phyloP scores from a whole-genome alignment of 2,797 vertebrate species.

The Tauraco hartlaubi region DNA sequence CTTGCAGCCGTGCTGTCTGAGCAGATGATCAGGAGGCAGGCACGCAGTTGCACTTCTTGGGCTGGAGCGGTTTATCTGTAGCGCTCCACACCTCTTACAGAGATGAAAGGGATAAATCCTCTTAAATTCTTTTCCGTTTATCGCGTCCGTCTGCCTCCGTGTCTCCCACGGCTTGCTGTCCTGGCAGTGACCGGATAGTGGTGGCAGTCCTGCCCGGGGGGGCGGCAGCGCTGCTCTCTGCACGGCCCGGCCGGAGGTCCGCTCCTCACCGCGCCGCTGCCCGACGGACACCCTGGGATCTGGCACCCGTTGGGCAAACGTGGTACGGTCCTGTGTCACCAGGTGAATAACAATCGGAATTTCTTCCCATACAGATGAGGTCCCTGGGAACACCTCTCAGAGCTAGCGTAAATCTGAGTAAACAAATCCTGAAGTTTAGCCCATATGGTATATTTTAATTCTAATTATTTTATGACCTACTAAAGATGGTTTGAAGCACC shows the following conservation, averaged over 20 bases:
- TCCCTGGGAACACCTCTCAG: background rate
- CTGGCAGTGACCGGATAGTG: background rate
- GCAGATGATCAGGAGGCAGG: background rate
- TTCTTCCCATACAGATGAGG: background rate
- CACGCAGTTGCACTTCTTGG: accelerated
- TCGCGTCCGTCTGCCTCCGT: accelerated
- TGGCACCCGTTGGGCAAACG: accelerated
- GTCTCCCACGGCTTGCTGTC: accelerated
- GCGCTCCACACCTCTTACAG: background rate
- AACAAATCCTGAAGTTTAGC: background rate
- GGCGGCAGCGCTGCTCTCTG: background rate
- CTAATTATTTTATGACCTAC: background rate
- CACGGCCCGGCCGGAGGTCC: background rate
- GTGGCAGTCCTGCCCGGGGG: background rate
- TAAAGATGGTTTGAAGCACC: background rate
- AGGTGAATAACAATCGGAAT: background rate
- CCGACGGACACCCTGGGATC: accelerated
- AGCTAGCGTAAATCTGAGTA: background rate
- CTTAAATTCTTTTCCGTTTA: background rate
- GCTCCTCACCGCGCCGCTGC: accelerated
- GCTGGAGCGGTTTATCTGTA: background rate
- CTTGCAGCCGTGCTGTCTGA: background rate
- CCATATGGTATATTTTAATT: accelerated
- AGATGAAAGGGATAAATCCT: background rate
- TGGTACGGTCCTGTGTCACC: accelerated